Base-by-base conservation (phyloP, 2,113 vertebrate genomes). In the Pollachius pollachius region DNA sequence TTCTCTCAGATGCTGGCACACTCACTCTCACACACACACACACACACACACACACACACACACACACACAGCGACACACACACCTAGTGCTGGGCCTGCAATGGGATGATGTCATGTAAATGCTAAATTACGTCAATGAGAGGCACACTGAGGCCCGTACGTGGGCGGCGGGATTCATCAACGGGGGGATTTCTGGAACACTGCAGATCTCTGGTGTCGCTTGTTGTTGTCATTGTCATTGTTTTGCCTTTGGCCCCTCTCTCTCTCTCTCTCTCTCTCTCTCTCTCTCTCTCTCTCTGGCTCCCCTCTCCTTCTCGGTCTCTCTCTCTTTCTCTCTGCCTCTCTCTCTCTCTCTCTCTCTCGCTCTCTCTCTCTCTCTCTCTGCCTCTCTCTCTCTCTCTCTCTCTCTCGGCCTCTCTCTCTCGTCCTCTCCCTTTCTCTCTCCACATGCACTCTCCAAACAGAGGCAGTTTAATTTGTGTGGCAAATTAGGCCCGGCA, bases 401-500 rank as follows among this genome's bases (percentile, higher is more conserved):
- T 73, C 60, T 68, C 57, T 41, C 59, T 61, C 59, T 52, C 68
- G 16, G 27, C 59, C 67, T 18, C 67, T 70, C 34, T 1, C 73
- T 81, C 75, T 75, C 72, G 69, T 71, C 80, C 83, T 81, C 76
- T 70, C 76, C 77, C 76, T 41, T 60, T 75, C 71, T 70, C 69
- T 64, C 69, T 61, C 41, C 4, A 34, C 30, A 34, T 34, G 30
- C 30, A 5, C 30, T 34, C 69, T 61, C 83, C 79, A 79, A 80
- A 85, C 71, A 76, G 61, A 17, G 74, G 69, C 80, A 41, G 66
- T 86, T 86, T 89, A 86, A 89, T 91, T 86, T 89, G 84, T 86
- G 84, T 83, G 76, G 84, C 82, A 88, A 89, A 90, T 89, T 86
- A 84, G 81, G 85, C 77, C 87, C 75, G 74, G 87, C 84, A 71